Conservation (phyloP, 2,113 vertebrate species). For the Hypocryptadius cinnamomeus region DNA sequence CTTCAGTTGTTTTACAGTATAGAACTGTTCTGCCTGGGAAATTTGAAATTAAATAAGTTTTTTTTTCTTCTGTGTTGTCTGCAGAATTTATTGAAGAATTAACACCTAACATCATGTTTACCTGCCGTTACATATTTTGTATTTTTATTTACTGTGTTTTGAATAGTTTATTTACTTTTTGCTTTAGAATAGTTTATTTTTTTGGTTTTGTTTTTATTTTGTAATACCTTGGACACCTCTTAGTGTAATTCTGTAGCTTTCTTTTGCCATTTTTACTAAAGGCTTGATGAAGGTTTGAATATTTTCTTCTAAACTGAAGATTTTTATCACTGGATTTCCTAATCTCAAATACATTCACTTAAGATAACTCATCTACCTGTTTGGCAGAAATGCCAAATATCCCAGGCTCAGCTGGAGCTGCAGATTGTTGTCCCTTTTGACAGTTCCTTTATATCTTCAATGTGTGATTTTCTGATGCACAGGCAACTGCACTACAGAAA, state of each 20-base stretch:
- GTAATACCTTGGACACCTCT: no score
- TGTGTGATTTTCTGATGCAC: background rate
- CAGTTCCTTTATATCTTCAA: background rate
- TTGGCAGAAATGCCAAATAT: background rate
- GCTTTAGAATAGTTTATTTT: no score
- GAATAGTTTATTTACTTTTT: background rate
- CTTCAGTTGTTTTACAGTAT: background rate
- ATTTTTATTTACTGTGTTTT: background rate
- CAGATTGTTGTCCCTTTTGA: background rate
- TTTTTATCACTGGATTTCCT: background rate
- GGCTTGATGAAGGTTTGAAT: background rate
- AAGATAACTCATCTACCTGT: background rate
- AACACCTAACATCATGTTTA: background rate
- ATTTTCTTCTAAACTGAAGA: background rate
- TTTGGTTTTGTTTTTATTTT: background rate
- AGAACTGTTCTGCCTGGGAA: background rate
- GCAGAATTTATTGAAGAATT: background rate
- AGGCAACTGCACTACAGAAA: background rate
- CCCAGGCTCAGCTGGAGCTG: background rate
- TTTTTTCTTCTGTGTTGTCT: background rate
- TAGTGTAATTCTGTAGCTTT: background rate
- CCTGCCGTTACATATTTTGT: background rate
- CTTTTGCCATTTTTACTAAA: background rate
- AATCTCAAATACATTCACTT: background rate
- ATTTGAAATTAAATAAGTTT: background rate